Evolutionary conservation across 1,140 invertebrate genomes (phyloP), one percentile per base, ranked within the genome.

Genomic region (Aricia agestis): DNA sequence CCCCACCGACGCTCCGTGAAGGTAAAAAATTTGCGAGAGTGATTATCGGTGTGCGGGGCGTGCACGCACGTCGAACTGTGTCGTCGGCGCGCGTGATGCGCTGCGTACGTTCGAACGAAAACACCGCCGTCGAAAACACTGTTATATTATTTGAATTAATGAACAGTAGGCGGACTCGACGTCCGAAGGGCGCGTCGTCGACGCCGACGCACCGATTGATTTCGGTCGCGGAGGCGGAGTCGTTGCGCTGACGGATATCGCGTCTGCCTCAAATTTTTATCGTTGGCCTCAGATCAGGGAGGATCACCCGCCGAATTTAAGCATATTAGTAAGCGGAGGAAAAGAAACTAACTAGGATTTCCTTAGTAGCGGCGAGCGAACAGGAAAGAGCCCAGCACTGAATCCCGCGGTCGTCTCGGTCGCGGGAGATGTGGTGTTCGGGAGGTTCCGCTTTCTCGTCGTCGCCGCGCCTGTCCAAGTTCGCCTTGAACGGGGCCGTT

Each of bases 321-420:
- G 58, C 96, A 97, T 96, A 96, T 96, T 93, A 96, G 83, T 96
- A 95, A 96, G 95, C 95, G 95, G 95, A 96, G 96, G 95, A 97
- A 97, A 97, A 96, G 94, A 97, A 97, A 97, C 95, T 95, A 96
- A 97, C 95, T 79, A 94, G 94, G 95, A 96, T 97, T 96, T 93
- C 95, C 95, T 92, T 92, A 96, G 95, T 97, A 97, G 93, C 95
- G 93, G 96, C 95, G 95, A 96, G 95, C 94, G 95, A 96, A 97
- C 92, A 93, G 94, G 95, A 93, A 96, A 67, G 25, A 96, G 95
- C 94, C 93, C 95, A 96, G 92, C 94, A 92, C 83, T 83, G 83
- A 88, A 84, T 86, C 88, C 84, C 82, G 79, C 84, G 85, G 85
- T 85, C 79, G 78, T 84, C 78, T 80, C 89, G 78, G 79, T 80